Conservation (phyloP, 2,888 invertebrate species). For the Agrochola macilenta region DNA sequence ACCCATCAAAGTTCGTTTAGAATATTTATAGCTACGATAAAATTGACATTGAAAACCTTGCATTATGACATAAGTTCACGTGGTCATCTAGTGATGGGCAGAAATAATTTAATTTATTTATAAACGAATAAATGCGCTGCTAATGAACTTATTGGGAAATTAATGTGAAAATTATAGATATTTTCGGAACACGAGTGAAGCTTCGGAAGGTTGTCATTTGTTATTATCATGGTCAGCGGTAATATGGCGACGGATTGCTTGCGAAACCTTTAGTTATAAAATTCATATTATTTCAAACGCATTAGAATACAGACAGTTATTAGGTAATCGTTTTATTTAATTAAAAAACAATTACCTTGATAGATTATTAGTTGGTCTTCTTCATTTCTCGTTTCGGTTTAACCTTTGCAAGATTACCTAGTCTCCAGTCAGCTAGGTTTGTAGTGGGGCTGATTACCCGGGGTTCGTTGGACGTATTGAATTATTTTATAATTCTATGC, state of each 20-base stretch:
- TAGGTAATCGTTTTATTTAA: background rate
- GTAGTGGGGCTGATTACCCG: background rate
- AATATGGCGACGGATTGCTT: background rate
- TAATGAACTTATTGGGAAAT: slow-evolving; percentile 58
- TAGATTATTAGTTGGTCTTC: background rate
- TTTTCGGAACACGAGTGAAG: slow-evolving; percentile 3
- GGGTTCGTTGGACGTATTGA: too few species aligned
- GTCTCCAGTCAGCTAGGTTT: background rate
- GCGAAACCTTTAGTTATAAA: background rate
- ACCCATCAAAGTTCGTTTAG: slow-evolving; percentile 34
- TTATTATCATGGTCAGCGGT: slow-evolving; percentile 25
- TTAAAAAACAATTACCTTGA: background rate
- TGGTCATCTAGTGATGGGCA: slow-evolving; percentile 18
- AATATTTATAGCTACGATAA: slow-evolving; percentile 25
- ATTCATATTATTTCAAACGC: slow-evolving; percentile 7
- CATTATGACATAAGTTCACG: slow-evolving; percentile 24
- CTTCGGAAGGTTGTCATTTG: slow-evolving; percentile 48
- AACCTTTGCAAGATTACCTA: background rate
- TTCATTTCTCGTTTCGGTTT: background rate
- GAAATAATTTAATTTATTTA: slow-evolving; percentile 49
- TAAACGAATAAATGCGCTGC: slow-evolving; percentile 41
- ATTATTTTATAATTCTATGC: too few species aligned
- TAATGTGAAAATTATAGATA: slow-evolving; percentile 55
- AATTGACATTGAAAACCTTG: slow-evolving; percentile 30
- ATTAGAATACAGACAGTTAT: background rate